These are phyloP conservation scores for Epistrophe eligans DNA, from an alignment of 2,888 invertebrate species.

Conservation along the genomic window DNA sequence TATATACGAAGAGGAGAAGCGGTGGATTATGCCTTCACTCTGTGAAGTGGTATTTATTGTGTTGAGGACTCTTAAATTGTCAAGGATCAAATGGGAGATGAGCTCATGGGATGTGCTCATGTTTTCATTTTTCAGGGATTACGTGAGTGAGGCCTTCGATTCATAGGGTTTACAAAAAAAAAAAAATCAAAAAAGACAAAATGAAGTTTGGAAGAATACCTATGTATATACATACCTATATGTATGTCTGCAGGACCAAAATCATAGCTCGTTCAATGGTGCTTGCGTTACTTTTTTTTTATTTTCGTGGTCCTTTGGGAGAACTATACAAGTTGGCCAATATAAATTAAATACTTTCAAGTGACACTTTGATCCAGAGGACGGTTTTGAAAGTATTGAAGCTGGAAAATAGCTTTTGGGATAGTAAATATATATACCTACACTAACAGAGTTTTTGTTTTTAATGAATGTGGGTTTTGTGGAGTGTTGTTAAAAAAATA, in stretches of 20 bases:
- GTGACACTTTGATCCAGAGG: slow-evolving; percentile 38
- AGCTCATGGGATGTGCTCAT: slow-evolving; percentile 72
- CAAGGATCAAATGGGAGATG: slow-evolving; percentile 74
- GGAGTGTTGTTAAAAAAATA: background rate
- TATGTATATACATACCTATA: no score
- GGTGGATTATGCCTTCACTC: slow-evolving; percentile 72
- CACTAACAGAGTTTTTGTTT: background rate
- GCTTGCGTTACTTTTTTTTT: slow-evolving; percentile 30
- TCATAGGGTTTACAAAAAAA: slow-evolving; percentile 55
- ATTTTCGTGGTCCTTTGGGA: background rate
- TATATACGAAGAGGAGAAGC: slow-evolving; percentile 5
- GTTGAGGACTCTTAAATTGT: slow-evolving; percentile 75
- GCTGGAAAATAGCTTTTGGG: background rate
- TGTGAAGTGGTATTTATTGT: slow-evolving; percentile 75
- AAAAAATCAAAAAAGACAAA: slow-evolving; percentile 9
- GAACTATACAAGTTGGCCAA: slow-evolving; percentile 35
- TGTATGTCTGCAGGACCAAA: slow-evolving; percentile 33
- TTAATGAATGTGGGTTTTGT: background rate
- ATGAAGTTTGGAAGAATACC: slow-evolving; percentile 37
- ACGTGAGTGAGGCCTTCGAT: slow-evolving; percentile 71
- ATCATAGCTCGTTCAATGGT: slow-evolving; percentile 6
- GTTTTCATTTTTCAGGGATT: slow-evolving; percentile 73
- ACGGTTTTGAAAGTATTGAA: slow-evolving; percentile 19
- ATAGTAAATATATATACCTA: background rate
- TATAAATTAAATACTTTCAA: slow-evolving; percentile 56